Evolutionary conservation across 2,797 vertebrate genomes (phyloP).

Genomic region (Coreius guichenoti): DNA sequence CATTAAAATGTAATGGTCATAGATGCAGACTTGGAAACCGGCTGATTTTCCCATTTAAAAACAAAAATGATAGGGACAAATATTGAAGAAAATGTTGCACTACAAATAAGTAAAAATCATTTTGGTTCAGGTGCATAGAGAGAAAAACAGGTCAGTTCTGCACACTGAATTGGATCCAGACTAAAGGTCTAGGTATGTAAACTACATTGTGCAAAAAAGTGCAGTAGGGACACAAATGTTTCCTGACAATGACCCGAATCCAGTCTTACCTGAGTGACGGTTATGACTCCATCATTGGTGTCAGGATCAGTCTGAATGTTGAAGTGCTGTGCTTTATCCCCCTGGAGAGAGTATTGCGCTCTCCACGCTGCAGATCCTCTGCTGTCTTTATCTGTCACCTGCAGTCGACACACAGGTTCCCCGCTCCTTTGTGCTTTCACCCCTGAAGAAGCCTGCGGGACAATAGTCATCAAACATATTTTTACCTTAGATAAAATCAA

Average conservation of each 20-base stretch:
- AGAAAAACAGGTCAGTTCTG: neutral
- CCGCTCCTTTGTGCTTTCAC: constrained; percentile 20
- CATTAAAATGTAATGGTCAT: neutral
- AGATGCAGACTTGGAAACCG: neutral
- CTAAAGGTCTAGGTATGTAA: neutral
- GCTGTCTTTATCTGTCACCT: constrained; percentile 44
- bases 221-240: neutral
- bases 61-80: no score
- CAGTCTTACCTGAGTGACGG: constrained; percentile 27
- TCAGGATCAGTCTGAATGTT: constrained; percentile 18
- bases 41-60: neutral
- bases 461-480: neutral
- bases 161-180: no score
- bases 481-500: neutral
- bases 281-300: constrained; percentile 49
- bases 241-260: neutral
- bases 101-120: no score
- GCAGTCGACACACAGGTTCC: constrained; percentile 30
- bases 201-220: neutral
- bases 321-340: constrained; percentile 39
- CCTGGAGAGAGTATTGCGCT: constrained; percentile 36
- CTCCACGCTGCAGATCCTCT: constrained; percentile 48
- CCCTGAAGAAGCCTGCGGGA: neutral
- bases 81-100: no score
- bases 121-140: no score